A percentile compares a stretch with the other conserved stretches of the same genome.
Evolutionary conservation across 1,140 invertebrate species (phyloP).

Genomic region (Drosophila sechellia): DNA sequence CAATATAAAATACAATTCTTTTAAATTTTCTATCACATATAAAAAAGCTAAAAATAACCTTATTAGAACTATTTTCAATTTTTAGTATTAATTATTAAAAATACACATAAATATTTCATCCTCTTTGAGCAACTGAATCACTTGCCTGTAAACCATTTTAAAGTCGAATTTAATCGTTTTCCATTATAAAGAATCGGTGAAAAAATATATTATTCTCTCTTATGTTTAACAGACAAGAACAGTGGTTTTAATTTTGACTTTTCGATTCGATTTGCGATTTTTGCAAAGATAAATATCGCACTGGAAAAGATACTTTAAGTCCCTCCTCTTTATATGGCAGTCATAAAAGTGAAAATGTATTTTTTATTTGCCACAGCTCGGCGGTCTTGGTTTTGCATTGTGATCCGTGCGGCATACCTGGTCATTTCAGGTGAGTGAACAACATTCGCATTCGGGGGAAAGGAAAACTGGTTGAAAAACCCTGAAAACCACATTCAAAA

Average conservation of each 20-base stretch:
- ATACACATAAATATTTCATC: too few relatives aligned
- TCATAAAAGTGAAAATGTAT: constrained; percentile 41
- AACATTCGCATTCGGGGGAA: constrained; percentile 11
- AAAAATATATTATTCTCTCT: not conserved
- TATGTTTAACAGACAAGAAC: not conserved
- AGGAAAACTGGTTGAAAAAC: constrained; percentile 2
- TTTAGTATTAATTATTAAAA: too few relatives aligned
- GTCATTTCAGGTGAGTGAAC: constrained; percentile 45
- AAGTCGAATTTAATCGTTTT: not conserved
- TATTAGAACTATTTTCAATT: too few relatives aligned
- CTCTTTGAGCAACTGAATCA: too few relatives aligned
- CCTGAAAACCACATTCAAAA: constrained; percentile 26
- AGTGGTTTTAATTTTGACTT: not conserved
- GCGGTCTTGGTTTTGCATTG: constrained; percentile 39
- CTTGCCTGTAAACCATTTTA: not conserved
- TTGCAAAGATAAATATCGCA: not conserved
- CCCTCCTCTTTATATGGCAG: not conserved
- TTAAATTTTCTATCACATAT: too few relatives aligned
- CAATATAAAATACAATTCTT: too few relatives aligned
- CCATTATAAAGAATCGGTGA: too few relatives aligned
- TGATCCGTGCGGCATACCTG: constrained; percentile 41
- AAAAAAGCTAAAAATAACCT: too few relatives aligned
- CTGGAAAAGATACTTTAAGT: constrained; percentile 6
- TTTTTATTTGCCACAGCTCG: constrained; percentile 45
- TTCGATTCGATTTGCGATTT: too few relatives aligned